Percentiles rank a stretch among this genome's conserved stretches.
Conservation (phyloP, 2,888 invertebrate species). For the Chelonus formosanus region DNA sequence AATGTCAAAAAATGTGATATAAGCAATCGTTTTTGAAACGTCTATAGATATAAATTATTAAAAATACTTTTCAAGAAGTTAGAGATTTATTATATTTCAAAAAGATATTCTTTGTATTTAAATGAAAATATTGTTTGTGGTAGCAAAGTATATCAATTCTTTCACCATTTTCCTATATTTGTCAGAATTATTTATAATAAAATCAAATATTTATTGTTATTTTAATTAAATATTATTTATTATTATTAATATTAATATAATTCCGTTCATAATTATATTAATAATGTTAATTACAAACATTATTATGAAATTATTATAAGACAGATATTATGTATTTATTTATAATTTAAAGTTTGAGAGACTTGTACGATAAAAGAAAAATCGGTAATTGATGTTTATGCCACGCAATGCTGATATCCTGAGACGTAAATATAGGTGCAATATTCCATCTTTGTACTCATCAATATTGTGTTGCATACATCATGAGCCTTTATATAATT, state of each 20-base stretch:
- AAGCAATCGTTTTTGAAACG: slow-evolving; percentile 32
- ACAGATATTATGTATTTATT: slow-evolving; percentile 36
- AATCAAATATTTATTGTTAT: slow-evolving; percentile 43
- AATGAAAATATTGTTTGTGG: not conserved
- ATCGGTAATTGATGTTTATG: slow-evolving; percentile 48
- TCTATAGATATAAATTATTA: slow-evolving; percentile 27
- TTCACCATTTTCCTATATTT: slow-evolving; percentile 43
- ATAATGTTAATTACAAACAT: slow-evolving; percentile 21
- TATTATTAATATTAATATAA: slow-evolving; percentile 43
- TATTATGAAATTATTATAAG: slow-evolving; percentile 28
- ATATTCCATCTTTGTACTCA: slow-evolving; percentile 49
- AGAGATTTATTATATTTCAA: slow-evolving; percentile 27
- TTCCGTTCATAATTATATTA: slow-evolving; percentile 41
- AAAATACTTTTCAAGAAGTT: slow-evolving; percentile 38
- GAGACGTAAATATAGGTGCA: slow-evolving; percentile 65
- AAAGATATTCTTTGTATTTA: slow-evolving; percentile 1
- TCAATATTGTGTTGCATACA: slow-evolving; percentile 55
- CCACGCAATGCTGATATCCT: slow-evolving; percentile 52
- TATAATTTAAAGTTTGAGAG: slow-evolving; percentile 26
- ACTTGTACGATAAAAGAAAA: slow-evolving; percentile 21
- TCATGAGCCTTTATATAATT: slow-evolving; percentile 32
- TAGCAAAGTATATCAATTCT: slow-evolving; percentile 29
- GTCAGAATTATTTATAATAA: slow-evolving; percentile 43
- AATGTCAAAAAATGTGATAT: slow-evolving; percentile 48
- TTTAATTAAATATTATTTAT: slow-evolving; percentile 42